Evolutionary conservation across 2,888 invertebrate species (phyloP).

Genomic region (Ctena decussata): DNA sequence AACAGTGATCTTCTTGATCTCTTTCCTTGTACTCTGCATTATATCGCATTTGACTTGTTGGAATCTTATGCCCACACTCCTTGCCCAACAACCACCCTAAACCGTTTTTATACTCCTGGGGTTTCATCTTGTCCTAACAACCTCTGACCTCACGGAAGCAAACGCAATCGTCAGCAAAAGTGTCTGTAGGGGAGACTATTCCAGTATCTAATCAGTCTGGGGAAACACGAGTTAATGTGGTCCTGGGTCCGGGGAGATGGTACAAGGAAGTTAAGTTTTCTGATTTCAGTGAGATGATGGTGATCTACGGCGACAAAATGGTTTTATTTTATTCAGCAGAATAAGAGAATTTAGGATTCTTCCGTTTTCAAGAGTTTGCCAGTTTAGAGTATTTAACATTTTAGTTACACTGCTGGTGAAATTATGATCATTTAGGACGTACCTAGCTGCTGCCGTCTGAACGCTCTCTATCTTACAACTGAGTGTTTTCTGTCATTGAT

Average conservation of each 20-base stretch:
- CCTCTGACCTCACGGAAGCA: too few relatives aligned
- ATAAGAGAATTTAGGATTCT: conserved; percentile 5
- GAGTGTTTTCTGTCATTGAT: conserved; percentile 21
- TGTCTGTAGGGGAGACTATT: too few relatives aligned
- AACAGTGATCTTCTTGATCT: too few relatives aligned
- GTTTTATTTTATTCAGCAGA: conserved; percentile 13
- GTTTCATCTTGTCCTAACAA: too few relatives aligned
- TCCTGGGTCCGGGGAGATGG: conserved; percentile 23
- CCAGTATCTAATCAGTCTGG: conserved; percentile 14
- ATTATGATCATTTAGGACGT: conserved; percentile 18
- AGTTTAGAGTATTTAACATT: conserved; percentile 11
- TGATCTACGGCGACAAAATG: not conserved
- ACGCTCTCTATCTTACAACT: conserved; percentile 8
- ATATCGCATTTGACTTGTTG: too few relatives aligned
- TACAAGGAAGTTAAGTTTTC: conserved; percentile 9
- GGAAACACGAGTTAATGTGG: conserved; percentile 17
- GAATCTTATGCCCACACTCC: too few relatives aligned
- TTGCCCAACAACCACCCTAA: too few relatives aligned
- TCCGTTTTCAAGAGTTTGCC: not conserved
- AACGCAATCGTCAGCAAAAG: too few relatives aligned
- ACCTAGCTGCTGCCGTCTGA: conserved; percentile 26
- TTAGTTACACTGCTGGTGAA: conserved; percentile 19
- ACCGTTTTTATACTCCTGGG: too few relatives aligned
- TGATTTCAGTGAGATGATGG: conserved; percentile 3
- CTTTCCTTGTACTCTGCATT: too few relatives aligned